Evolutionary conservation across 1,140 invertebrate species (phyloP), one percentile per base, ranked within the genome.

Genomic region (Drosophila gunungcola): DNA sequence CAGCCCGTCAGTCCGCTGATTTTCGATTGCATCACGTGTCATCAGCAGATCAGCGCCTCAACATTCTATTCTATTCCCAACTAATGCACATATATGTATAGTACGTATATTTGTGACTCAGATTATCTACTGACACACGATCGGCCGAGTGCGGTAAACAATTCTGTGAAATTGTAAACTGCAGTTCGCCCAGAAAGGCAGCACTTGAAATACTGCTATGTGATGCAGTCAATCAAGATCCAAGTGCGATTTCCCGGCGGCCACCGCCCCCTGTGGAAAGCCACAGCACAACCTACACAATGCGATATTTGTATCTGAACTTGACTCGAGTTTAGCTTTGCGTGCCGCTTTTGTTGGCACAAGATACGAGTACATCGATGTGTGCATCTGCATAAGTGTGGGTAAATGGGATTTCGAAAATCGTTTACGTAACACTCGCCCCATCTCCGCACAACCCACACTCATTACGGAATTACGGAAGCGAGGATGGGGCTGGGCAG

Each of bases 151-250:
- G 73, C 61, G 73, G 63, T 61, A 43, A 61, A 73, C 78, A 81
- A 56, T 74, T 62, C 57, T 80, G 78, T 74, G 81, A 86, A 84
- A 84, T 86, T 69, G 43, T 61, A 86, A 69, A 86, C 73, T 64
- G 38, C 52, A 63, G 39, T 52, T 42, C 27, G 42, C 34, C 58
- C 32, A 13, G 27, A 42, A 16, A 69, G 39, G 25, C 48, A 62
- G 36, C 21, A n/a, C 72, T 52, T 25, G 45, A 62, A 67, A 55
- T 39, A 54, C 57, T 48, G 48, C 60, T 68, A 45, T 78, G 46
- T 39, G 36, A 45, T 63, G 68, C 68, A 85, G 73, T 69, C 77
- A 80, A 80, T 80, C 78, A 80, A 80, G 70, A 80, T 74, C 69
- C 63, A 55, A 62, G 52, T 56, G 69, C 70, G 43, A 68, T 55